These are phyloP conservation scores for Batillaria attramentaria DNA, from an alignment of 1,140 invertebrate genomes.

Conservation along the genomic window DNA sequence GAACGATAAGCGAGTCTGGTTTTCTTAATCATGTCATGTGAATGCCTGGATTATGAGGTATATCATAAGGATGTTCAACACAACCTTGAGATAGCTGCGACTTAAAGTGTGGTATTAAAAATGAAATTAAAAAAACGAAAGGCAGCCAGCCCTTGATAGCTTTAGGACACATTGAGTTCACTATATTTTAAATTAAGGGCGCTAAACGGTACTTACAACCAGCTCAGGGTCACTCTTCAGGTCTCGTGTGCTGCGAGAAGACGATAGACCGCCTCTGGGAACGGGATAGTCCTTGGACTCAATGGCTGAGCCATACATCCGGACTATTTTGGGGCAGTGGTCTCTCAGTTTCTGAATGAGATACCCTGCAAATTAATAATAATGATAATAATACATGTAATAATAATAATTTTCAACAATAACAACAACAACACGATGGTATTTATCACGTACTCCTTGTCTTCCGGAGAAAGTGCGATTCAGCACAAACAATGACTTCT, in stretches of 20 bases:
- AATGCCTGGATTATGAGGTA: background rate
- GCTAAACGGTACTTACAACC: background rate
- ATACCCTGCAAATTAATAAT: constrained; percentile 24
- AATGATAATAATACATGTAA: too few species aligned
- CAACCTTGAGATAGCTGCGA: background rate
- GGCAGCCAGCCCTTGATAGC: too few species aligned
- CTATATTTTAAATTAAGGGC: background rate
- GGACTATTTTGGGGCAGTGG: constrained; percentile 49
- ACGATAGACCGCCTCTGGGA: constrained; percentile 40
- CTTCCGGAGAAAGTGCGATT: too few species aligned
- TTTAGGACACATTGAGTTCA: background rate
- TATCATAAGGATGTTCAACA: background rate
- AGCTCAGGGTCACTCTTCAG: constrained; percentile 35
- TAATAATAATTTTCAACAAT: too few species aligned
- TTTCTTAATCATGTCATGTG: background rate
- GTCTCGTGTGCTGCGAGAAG: constrained; percentile 28
- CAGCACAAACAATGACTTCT: too few species aligned
- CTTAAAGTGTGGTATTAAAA: background rate
- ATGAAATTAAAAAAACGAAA: background rate
- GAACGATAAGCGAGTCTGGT: too few species aligned
- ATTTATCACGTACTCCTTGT: too few species aligned
- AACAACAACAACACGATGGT: too few species aligned
- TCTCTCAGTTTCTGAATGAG: constrained; percentile 19
- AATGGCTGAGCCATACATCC: constrained; percentile 57
- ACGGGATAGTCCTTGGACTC: constrained; percentile 54